A percentile compares a stretch with the other conserved stretches of the same genome.
phyloP scores from a whole-genome alignment of 1,140 invertebrate species.

The Liolophura sinensis region DNA sequence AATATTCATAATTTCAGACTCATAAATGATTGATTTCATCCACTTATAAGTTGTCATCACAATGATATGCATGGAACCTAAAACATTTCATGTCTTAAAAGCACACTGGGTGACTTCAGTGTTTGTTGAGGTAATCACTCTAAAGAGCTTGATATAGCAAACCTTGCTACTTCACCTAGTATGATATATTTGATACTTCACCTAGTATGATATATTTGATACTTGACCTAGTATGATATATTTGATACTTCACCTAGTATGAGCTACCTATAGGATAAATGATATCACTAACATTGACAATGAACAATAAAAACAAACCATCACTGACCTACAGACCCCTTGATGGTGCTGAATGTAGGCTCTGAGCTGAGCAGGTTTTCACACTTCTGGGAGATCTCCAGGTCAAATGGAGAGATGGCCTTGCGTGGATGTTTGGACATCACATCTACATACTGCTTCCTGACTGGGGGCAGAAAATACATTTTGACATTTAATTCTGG shows the following conservation, averaged over 20 bases:
- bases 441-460: slow-evolving; percentile 50
- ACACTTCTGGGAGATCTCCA: slow-evolving; percentile 53
- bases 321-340: slow-evolving; percentile 48
- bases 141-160: too few species aligned
- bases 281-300: neutral
- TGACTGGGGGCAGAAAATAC: slow-evolving; percentile 29
- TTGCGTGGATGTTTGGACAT: slow-evolving; percentile 42
- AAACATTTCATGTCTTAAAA: too few species aligned
- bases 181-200: neutral
- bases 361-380: slow-evolving; percentile 47
- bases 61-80: too few species aligned
- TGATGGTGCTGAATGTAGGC: slow-evolving; percentile 42
- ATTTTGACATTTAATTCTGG: too few species aligned
- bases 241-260: neutral
- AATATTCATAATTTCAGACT: too few species aligned
- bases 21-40: too few species aligned
- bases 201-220: neutral
- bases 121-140: too few species aligned
- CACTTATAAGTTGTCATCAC: too few species aligned
- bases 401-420: slow-evolving; percentile 51
- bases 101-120: too few species aligned
- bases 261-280: neutral
- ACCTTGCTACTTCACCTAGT: too few species aligned
- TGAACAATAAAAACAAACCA: neutral
- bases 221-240: neutral